Base-by-base conservation (phyloP, 2,888 invertebrate genomes). In the Hirtodrosophila cameraria region DNA sequence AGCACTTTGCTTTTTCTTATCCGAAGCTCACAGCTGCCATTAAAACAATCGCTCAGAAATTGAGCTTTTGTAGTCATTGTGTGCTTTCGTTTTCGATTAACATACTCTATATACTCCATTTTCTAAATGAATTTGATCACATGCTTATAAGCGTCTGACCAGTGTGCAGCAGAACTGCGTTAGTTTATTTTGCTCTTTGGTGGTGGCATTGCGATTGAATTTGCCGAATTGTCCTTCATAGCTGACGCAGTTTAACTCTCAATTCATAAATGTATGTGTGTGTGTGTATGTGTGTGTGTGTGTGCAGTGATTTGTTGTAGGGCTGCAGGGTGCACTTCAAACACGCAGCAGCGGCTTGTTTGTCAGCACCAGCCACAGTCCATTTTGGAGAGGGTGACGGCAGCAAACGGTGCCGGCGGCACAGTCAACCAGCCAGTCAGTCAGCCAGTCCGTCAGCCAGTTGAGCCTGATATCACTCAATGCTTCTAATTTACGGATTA, bases 401-500 rank as follows among this genome's bases (percentile, higher is more conserved):
- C 2, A 28, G 18, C 9, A 5, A 9, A 7, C 27, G 49, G 36
- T n/a, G 36, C 6, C 6, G 28, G 12, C 13, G 30, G 13, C 8
- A 45, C 67, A 49, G 57, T 43, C 41, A 71, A 25, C 20, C 57
- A 42, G 42, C 23, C 33, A 57, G n/a, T 3, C 53, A 30, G 38
- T 41, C 57, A 42, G 42, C 23, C 57, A 41, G 39, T 16, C 33
- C 45, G n/a, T 3, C 53, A 30, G 38, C 45, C 64, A 48, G 73
- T 75, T 52, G 48, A 39, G 50, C 42, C 42, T 63, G 75, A 73
- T 80, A 85, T 72, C 74, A 68, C 68, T 85, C 67, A 65, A 68
- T 74, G 87, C 75, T 82, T 82, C 75, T 88, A 88, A 80, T 87
- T 87, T 85, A 75, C 69, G 84, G 87, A 88, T 88, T 87, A 87